A percentile compares a stretch with the other conserved stretches of the same genome.
These are phyloP conservation scores for Andrena fulva DNA, from an alignment of 2,888 invertebrate genomes.

Conservation along the genomic window DNA sequence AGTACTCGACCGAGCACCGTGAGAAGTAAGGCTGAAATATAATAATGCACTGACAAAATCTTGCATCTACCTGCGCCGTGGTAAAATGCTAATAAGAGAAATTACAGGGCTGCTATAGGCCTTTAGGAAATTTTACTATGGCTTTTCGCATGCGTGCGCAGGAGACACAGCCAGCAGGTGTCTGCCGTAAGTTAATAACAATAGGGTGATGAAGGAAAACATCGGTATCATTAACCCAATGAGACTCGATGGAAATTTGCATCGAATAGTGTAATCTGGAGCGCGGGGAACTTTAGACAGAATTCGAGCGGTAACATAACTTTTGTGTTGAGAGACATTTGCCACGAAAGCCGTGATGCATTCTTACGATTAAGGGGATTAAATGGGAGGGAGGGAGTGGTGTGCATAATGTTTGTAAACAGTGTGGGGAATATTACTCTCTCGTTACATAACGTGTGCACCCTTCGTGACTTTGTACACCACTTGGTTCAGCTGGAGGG, in stretches of 20 bases:
- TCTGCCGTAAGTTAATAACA: not conserved
- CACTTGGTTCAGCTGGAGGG: constrained; percentile 19
- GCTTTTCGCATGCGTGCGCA: not conserved
- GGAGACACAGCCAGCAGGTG: no score
- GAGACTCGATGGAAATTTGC: not conserved
- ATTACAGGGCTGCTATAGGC: constrained; percentile 16
- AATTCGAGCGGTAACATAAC: not conserved
- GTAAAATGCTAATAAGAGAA: constrained; percentile 54
- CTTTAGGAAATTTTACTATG: not conserved
- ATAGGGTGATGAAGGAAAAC: not conserved
- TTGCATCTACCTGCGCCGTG: constrained; percentile 23
- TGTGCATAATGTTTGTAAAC: constrained; percentile 37
- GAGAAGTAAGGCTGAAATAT: constrained; percentile 53
- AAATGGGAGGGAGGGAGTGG: not conserved
- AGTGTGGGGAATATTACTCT: constrained; percentile 26
- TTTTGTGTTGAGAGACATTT: not conserved
- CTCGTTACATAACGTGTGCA: constrained; percentile 37
- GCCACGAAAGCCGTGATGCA: constrained; percentile 1
- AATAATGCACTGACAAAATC: constrained; percentile 55
- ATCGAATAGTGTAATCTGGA: not conserved
- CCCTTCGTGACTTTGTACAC: constrained; percentile 28
- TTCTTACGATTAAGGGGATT: not conserved
- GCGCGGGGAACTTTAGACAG: not conserved
- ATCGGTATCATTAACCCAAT: not conserved
- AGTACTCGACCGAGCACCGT: constrained; percentile 45